Evolutionary conservation across 2,888 invertebrate genomes (phyloP).

Genomic region (Tuberolachnus salignus): DNA sequence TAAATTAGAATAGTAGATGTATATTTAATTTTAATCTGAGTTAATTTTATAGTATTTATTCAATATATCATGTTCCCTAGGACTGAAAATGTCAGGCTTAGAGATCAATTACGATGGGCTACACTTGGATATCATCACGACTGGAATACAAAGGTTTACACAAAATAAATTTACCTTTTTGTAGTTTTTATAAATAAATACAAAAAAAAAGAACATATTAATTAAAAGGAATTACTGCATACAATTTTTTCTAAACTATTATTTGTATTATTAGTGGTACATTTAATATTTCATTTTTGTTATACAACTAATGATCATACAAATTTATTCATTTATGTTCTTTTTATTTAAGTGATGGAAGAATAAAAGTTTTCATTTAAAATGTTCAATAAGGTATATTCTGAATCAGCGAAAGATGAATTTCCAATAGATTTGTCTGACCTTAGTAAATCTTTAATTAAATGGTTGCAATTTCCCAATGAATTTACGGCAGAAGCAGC

Average conservation of each 20-base stretch:
- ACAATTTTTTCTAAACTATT: not conserved
- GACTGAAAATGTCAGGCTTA: slow-evolving; percentile 60
- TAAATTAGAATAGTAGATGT: not conserved
- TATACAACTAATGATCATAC: not conserved
- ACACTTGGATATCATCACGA: slow-evolving; percentile 98
- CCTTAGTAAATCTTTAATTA: slow-evolving; percentile 71
- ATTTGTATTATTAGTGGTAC: not conserved
- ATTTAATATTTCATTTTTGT: not conserved
- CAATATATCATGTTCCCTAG: slow-evolving; percentile 55
- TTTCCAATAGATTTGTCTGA: slow-evolving; percentile 78
- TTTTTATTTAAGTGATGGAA: not conserved
- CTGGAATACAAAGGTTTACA: slow-evolving; percentile 85
- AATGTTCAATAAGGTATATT: slow-evolving; percentile 68
- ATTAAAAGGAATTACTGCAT: not conserved
- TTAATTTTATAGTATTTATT: not conserved
- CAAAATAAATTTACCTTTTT: not conserved
- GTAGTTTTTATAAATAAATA: not conserved
- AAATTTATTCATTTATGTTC: not conserved
- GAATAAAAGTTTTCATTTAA: not conserved
- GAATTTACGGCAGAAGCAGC: slow-evolving; percentile 85
- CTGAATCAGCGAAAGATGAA: slow-evolving; percentile 69
- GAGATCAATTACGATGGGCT: slow-evolving; percentile 81
- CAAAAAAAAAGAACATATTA: not conserved
- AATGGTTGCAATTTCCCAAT: slow-evolving; percentile 66
- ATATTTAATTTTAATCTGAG: not conserved